Evolutionary conservation across 92 coral and sea anemone species (phyloP).

Genomic region (Porites rus): DNA sequence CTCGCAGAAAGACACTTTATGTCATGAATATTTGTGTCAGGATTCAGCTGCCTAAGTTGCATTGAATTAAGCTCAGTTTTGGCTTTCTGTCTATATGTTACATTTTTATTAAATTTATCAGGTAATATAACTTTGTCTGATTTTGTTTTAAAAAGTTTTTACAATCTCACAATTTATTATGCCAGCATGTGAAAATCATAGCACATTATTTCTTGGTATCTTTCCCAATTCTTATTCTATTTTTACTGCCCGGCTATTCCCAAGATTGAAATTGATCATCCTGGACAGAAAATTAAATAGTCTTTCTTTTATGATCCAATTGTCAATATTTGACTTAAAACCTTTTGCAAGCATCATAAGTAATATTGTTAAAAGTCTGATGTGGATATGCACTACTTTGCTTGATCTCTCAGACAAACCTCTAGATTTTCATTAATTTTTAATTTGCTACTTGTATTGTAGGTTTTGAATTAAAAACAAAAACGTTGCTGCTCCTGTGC

Average conservation of each 20-base stretch:
- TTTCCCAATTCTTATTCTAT: not conserved
- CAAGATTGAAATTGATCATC: not conserved
- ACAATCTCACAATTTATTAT: not conserved
- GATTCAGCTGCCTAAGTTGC: constrained; percentile 32
- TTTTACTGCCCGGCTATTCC: not conserved
- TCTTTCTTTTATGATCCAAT: constrained; percentile 7
- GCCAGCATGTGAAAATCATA: not conserved
- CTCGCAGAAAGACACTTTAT: constrained; percentile 24
- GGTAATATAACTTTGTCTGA: not conserved
- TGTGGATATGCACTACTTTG: not conserved
- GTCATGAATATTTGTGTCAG: constrained; percentile 29
- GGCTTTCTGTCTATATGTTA: constrained; percentile 35
- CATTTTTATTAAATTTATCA: constrained; percentile 10
- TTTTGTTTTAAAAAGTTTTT: constrained; percentile 1
- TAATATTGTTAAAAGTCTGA: not conserved
- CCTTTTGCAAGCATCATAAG: constrained; percentile 4
- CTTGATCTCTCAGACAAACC: not conserved
- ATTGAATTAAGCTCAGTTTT: constrained; percentile 21
- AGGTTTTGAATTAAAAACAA: constrained; percentile 13
- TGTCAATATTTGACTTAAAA: constrained; percentile 37
- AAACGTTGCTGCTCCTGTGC: not conserved
- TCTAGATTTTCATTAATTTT: constrained; percentile 24
- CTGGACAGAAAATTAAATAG: constrained; percentile 20
- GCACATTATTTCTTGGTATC: not conserved
- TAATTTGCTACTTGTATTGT: constrained; percentile 9